Percentiles rank a stretch among this genome's conserved stretches.
Evolutionary conservation across 1,140 invertebrate genomes (phyloP).

Genomic region (Copidosoma floridanum): DNA sequence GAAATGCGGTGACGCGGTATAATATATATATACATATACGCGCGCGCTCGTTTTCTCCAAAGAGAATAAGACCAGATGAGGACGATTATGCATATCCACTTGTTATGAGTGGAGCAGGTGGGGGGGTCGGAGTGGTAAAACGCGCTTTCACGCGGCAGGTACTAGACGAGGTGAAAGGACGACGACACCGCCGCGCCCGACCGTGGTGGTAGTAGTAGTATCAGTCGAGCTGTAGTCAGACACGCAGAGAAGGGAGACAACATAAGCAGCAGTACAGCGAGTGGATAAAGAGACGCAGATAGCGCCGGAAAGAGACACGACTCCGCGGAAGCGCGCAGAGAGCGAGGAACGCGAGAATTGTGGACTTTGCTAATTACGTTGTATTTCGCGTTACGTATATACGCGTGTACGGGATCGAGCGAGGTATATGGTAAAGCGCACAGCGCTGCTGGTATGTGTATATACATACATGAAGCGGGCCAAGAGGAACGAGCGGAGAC

Average conservation of each 20-base stretch:
- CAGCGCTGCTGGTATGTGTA: not conserved
- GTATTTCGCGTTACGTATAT: constrained; percentile 33
- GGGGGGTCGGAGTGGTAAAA: too few species aligned
- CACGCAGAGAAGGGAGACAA: too few species aligned
- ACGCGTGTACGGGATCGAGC: constrained; percentile 5
- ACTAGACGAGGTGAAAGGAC: constrained; percentile 12
- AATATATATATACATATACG: too few species aligned
- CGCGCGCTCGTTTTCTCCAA: too few species aligned
- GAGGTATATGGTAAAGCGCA: too few species aligned
- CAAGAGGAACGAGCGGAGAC: constrained; percentile 2
- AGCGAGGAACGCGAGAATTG: constrained; percentile 30
- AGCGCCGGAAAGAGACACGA: too few species aligned
- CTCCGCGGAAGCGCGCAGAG: not conserved
- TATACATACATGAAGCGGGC: constrained; percentile 5
- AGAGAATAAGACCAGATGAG: constrained; percentile 17
- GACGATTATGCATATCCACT: constrained; percentile 38
- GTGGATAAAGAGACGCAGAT: constrained; percentile 7
- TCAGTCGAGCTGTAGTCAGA: not conserved
- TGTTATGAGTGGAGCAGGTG: constrained; percentile 31
- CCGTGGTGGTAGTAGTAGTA: not conserved
- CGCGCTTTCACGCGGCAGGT: constrained; percentile 20
- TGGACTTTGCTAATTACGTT: constrained; percentile 42
- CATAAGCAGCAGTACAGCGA: too few species aligned
- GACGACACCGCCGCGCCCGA: constrained; percentile 27
- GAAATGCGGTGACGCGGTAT: not conserved